Conservation (phyloP, 92 coral and sea anemone genomes). For the Galaxea fascicularis region DNA sequence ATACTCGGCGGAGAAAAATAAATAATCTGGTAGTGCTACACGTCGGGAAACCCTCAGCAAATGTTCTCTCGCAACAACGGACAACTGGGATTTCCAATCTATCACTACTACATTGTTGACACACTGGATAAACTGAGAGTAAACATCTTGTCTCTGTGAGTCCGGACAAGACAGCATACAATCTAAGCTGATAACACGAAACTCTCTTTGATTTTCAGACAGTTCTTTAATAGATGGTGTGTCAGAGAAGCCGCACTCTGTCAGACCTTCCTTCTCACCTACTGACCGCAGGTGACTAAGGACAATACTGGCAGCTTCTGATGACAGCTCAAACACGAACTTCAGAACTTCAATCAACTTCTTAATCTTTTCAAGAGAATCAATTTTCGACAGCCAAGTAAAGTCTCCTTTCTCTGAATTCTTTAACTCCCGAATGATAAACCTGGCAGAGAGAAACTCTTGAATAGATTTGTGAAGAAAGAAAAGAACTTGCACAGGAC, state of each 20-base stretch:
- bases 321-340: conserved; percentile 8
- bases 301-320: conserved; percentile 8
- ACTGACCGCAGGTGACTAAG: not conserved
- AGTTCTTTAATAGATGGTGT: not conserved
- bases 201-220: not conserved
- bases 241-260: not conserved
- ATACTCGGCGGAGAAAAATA: not conserved
- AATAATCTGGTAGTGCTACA: not conserved
- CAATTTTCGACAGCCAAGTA: not conserved
- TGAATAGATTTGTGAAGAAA: conserved; percentile 31
- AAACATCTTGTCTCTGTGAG: not conserved
- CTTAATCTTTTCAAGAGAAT: not conserved
- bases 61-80: not conserved
- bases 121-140: not conserved
- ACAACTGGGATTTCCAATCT: too few relatives aligned
- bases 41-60: not conserved
- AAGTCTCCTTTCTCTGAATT: not conserved
- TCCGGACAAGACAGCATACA: not conserved
- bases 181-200: not conserved
- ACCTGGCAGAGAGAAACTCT: conserved; percentile 24
- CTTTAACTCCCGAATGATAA: not conserved
- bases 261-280: conserved; percentile 7
- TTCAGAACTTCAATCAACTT: not conserved
- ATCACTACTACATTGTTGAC: not conserved
- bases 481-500: not conserved